Base-by-base conservation (phyloP, 2,888 invertebrate genomes). In the Mantis religiosa region DNA sequence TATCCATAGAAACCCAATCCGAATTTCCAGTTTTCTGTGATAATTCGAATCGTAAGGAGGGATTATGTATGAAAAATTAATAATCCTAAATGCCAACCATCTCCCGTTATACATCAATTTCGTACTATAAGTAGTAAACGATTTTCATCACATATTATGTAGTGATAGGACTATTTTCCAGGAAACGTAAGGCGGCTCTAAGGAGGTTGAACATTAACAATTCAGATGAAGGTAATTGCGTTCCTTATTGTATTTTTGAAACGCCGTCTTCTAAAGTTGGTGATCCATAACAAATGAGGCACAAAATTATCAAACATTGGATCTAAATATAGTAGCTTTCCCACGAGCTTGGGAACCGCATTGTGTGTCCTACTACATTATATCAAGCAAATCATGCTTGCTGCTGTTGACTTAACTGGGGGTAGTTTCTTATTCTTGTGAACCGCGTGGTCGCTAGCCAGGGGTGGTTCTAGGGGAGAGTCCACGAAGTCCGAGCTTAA, bases 331-430 rank as follows among this genome's bases (percentile, higher is more conserved):
- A 30, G 14, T 82, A n/a, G 27, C 2, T 41, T 86, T 87, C 87
- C 87, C 87, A 87, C 87, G 87, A 87, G 34, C 82, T 28, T 86
- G 81, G 82, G 47, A 28, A 34, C 82, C 28, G n/a, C 47, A 54
- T 54, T 54, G 54, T 54, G 54, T 54, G 54, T 20, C 54, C 27
- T 7, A 25, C 87, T 82, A 71, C 87, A 87, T 87, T 87, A 87
- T 87, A 82, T 82, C 34, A 87, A 87, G 30, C 82, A 87, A 82
- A 87, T 87, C 82, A 82, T 82, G 82, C 34, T n/a, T n/a, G n/a
- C n/a, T n/a, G n/a, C 87, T 82, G 82, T 28, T 89, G 88, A 88
- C 89, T 88, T 88, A 82, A 85, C 89, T 54, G 88, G 89, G 89
- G 89, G 88, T 54, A 88, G 82, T 89, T 88, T 85, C 71, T 82